Conservation (phyloP, 64 coral and sea anemone genomes). For the Astreopora myriophthalma region DNA sequence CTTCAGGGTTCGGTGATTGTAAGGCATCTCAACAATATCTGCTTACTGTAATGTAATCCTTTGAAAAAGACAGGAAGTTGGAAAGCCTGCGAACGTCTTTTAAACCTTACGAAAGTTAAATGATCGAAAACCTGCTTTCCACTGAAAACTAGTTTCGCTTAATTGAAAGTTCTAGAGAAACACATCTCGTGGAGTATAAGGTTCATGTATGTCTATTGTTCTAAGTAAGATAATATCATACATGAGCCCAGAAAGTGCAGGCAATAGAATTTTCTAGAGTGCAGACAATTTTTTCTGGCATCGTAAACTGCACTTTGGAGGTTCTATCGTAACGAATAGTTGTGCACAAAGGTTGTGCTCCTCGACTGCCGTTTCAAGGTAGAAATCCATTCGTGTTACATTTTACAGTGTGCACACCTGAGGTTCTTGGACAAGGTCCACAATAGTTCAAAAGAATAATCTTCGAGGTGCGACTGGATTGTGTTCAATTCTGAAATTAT, state of each 20-base stretch:
- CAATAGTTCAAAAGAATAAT: constrained; percentile 40
- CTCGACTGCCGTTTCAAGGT: neutral
- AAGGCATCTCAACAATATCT: constrained; percentile 15
- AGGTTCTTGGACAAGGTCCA: neutral
- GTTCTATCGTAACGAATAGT: neutral
- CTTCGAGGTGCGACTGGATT: neutral
- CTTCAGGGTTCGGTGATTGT: neutral
- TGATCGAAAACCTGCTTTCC: neutral
- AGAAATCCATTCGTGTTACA: neutral
- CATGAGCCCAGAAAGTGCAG: neutral
- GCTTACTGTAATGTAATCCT: neutral
- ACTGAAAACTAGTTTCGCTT: neutral
- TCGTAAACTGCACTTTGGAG: neutral
- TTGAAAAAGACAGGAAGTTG: constrained; percentile 20
- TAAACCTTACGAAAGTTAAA: neutral
- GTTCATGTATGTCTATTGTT: neutral
- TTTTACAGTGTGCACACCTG: neutral
- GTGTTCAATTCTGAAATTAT: constrained; percentile 20
- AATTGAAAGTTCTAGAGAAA: neutral
- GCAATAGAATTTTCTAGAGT: neutral
- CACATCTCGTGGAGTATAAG: neutral
- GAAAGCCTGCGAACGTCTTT: neutral
- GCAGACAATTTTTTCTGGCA: neutral
- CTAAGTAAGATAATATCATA: neutral
- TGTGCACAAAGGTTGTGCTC: neutral